Evolutionary conservation across 2,797 vertebrate species (phyloP), one percentile per base, ranked within the genome.

Genomic region (Argentina silus): DNA sequence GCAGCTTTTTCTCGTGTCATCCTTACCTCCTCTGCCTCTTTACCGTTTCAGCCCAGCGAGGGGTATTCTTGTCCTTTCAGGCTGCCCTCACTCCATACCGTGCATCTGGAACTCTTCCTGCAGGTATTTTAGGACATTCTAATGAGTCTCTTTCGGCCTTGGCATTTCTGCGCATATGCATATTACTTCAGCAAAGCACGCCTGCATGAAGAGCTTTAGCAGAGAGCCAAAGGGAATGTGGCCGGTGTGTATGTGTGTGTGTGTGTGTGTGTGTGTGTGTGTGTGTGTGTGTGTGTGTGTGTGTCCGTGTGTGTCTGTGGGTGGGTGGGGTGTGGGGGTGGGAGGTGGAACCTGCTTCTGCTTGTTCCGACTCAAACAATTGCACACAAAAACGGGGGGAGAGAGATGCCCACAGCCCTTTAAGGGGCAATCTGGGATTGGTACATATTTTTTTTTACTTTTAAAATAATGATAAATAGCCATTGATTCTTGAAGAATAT

Each of bases 31-130:
- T 15, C 51, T 53, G 51, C 27, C 27, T 36, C 27, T 36, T 36
- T 36, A 36, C 27, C 27, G 27, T 36, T 36, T 36, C 27, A 36
- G n/a, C n/a, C n/a, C n/a, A 15, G 50, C 14, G 14, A 15, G 15
- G 51, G 51, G 6, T 53, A 53, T n/a, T 53, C 15, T 17, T 53
- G 51, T 53, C 15, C 17, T n/a, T n/a, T n/a, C 6, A 7, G 50
- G 48, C 3, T 51, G 50, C 4, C 14, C 12, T 51, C 12, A 14
- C 51, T 53, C 15, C 15, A 4, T 53, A 17, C 6, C 15, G 51
- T 15, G 81, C 85, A 88, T 84, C 83, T 84, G 83, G 74, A 85
- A 56, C 55, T 57, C 51, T 66, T 72, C 80, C 83, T 80, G 74
- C 3, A 27, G 85, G 76, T 88, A 74, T 69, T 77, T 82, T 48